Percentiles rank a stretch among this genome's conserved stretches.
These are phyloP conservation scores for Leptodactylus fallax DNA, from an alignment of 2,797 vertebrate species.

Conservation along the genomic window DNA sequence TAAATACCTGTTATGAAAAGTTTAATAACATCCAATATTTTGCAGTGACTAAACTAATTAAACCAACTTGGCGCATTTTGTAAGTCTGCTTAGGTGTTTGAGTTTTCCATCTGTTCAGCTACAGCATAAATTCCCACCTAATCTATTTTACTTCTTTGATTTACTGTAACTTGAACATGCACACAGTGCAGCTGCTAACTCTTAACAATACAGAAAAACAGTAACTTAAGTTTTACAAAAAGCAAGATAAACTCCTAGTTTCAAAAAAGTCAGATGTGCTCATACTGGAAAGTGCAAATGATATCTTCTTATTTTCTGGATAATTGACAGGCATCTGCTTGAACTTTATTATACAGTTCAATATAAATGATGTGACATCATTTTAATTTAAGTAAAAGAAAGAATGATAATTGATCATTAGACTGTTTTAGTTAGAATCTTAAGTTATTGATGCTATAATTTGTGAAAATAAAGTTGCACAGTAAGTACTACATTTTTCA, in stretches of 20 bases:
- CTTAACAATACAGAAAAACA: constrained; percentile 49
- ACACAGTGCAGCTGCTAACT: constrained; percentile 61
- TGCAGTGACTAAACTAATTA: constrained; percentile 57
- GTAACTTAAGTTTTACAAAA: constrained; percentile 40
- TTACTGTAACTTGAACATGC: constrained; percentile 56
- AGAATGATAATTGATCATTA: neutral
- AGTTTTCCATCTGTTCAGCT: constrained; percentile 63
- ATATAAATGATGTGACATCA: neutral
- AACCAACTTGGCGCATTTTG: constrained; percentile 52
- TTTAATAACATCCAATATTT: constrained; percentile 62
- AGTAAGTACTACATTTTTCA: neutral
- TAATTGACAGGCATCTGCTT: constrained; percentile 9
- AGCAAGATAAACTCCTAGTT: constrained; percentile 31
- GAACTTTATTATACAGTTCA: neutral
- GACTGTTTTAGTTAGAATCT: neutral
- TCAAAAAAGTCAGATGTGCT: constrained; percentile 4
- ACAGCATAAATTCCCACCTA: constrained; percentile 63
- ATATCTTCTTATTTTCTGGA: neutral
- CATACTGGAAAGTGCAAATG: neutral
- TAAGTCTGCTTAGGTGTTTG: constrained; percentile 61
- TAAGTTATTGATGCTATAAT: neutral
- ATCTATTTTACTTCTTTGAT: constrained; percentile 64
- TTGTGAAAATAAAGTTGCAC: neutral
- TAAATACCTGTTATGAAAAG: constrained; percentile 59
- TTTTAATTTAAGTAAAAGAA: constrained; percentile 7